Base-by-base conservation (phyloP, 1,140 invertebrate genomes). In the Bemisia tabaci region DNA sequence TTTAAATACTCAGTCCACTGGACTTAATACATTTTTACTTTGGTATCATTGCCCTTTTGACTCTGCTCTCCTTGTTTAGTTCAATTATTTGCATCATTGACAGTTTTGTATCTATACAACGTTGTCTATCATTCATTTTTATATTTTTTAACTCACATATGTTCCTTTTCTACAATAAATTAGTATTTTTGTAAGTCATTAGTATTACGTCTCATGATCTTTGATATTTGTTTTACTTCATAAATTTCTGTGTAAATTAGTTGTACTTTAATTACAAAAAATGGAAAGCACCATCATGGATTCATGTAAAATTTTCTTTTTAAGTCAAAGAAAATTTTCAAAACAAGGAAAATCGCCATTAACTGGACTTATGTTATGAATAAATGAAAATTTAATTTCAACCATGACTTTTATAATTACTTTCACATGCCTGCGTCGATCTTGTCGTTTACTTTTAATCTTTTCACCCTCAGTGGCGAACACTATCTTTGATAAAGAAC, bases 261-360 rank as follows among this genome's bases (percentile, higher is more conserved):
- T n/a, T n/a, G n/a, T 48, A 48, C 17, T 48, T 61, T 61, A 61
- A 61, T 61, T 61, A 61, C 24, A 22, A 22, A 61, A 61, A 61
- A 11, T 5, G n/a, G 22, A 24, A 22, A 61, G 22, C 22, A 11
- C 5, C 22, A 24, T 22, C 24, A 22, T 61, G 5, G 22, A 24
- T 24, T 61, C 22, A 22, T 61, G n/a, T 61, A 61, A 11, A 61
- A 22, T 61, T 61, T 5, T 11, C 24, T 11, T 22, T 61, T 5
- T 5, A 61, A 61, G 11, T 11, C 17, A 17, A 48, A 48, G 33
- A 9, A 48, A 48, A 48, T 48, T 9, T 48, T 5, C 5, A 48
- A 48, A 48, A 48, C 33, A 17, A 48, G 17, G 33, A 48, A 48
- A 48, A 48, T 9, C 5, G 33, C 33, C 33, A 48, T 48, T 48